Percentiles rank a stretch among this genome's conserved stretches.
These are phyloP conservation scores for Ferrisia virgata DNA, from an alignment of 2,888 invertebrate species.

Conservation along the genomic window DNA sequence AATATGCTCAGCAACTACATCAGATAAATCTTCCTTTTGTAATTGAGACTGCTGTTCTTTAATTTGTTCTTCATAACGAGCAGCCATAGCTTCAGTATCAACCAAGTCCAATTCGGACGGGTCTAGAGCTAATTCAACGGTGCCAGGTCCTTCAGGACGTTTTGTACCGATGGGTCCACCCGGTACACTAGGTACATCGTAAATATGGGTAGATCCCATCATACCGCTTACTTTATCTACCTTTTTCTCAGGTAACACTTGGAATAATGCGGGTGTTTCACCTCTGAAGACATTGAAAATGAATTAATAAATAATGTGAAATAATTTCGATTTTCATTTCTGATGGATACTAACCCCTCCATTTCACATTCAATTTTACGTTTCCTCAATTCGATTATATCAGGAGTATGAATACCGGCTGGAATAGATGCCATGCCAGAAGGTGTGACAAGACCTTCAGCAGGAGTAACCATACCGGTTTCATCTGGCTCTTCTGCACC, in stretches of 20 bases:
- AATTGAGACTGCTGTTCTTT: constrained; percentile 85
- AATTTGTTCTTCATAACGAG: constrained; percentile 92
- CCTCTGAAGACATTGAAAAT: constrained; percentile 57
- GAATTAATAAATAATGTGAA: too few relatives aligned
- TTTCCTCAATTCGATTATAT: constrained; percentile 96
- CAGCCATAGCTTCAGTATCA: constrained; percentile 94
- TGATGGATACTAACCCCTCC: constrained; percentile 70
- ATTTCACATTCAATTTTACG: constrained; percentile 93
- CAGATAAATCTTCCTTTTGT: constrained; percentile 91
- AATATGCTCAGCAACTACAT: constrained; percentile 98
- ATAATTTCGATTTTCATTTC: background rate
- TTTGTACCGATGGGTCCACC: constrained; percentile 43
- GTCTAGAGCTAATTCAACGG: constrained; percentile 92
- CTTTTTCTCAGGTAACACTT: constrained; percentile 91
- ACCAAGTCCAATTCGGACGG: constrained; percentile 91
- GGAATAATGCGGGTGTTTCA: constrained; percentile 92
- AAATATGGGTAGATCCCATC: constrained; percentile 98
- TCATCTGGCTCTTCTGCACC: constrained; percentile 65
- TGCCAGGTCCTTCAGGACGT: constrained; percentile 61
- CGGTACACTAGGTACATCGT: constrained; percentile 74
- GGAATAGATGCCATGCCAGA: constrained; percentile 87
- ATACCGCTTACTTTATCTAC: constrained; percentile 81
- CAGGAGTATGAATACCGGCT: constrained; percentile 96
- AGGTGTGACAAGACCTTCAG: constrained; percentile 90
- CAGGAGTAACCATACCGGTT: constrained; percentile 86